Conservation (phyloP, 1,140 invertebrate genomes). For the Drosophila varians region DNA sequence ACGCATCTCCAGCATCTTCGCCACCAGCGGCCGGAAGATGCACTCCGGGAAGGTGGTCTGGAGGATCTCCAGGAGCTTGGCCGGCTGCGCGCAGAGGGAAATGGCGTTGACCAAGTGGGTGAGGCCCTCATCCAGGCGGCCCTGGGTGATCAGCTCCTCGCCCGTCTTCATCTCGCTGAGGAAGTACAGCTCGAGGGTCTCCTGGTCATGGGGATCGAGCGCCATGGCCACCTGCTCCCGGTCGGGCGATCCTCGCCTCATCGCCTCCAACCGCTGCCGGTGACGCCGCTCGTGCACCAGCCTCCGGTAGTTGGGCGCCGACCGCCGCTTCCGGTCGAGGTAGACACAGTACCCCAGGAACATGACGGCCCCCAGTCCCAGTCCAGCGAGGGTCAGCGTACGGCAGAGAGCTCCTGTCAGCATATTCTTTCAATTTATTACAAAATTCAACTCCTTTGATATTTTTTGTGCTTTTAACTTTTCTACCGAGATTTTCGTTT, state of each 20-base stretch:
- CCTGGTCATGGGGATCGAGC: neutral
- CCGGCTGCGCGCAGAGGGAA: constrained; percentile 1
- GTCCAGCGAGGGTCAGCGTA: neutral
- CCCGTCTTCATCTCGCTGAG: constrained; percentile 1
- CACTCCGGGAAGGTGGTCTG: neutral
- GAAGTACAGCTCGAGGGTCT: neutral
- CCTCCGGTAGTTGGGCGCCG: constrained; percentile 10
- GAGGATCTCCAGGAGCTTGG: constrained; percentile 8
- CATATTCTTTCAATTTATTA: neutral
- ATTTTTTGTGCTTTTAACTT: neutral
- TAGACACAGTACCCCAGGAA: constrained; percentile 13
- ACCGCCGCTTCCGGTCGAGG: constrained; percentile 17
- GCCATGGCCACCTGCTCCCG: neutral
- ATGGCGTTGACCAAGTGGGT: constrained; percentile 8
- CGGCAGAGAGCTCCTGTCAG: neutral
- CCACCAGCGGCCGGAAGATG: neutral
- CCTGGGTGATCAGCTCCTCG: constrained; percentile 1
- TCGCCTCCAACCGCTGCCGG: neutral
- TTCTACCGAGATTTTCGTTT: neutral
- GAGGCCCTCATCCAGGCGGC: neutral
- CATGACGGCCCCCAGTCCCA: neutral
- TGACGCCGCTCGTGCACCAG: constrained; percentile 8
- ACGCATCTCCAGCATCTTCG: neutral
- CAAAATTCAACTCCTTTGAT: neutral
- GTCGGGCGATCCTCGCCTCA: neutral